Evolutionary conservation across 2,797 vertebrate species (phyloP), one percentile per base, ranked within the genome.

Genomic region (Chelonia mydas): DNA sequence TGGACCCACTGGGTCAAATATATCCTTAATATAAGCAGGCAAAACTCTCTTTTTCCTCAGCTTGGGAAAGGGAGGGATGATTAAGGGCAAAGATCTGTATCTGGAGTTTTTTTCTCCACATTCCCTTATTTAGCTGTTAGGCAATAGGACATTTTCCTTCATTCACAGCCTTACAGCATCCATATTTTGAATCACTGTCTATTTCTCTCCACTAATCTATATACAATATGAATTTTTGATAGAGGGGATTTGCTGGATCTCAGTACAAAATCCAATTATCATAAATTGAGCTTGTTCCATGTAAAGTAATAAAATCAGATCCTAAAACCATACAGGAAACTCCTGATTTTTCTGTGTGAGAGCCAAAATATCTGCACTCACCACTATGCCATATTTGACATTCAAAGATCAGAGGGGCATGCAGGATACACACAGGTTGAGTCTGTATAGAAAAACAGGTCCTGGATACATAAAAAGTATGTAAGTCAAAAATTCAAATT

Each of bases 401-500:
- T 51, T 16, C 9, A 68, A 37, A 21, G 9, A 68, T 68, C 16
- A 21, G 49, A 1, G 17, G 57, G 31, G 72, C 23, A 51, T 2
- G 80, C 53, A 80, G 41, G 47, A 33, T 61, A 89, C 10, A 76
- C 11, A 72, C 51, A 1, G 55, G 19, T n/a, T 65, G 25, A 45
- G 51, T 59, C 57, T 68, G 7, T 11, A 17, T 76, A 54, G 41
- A 82, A 86, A 92, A 80, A 84, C 27, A 76, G 86, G 53, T 47
- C 77, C 65, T 10, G 54, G 47, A 47, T 21, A 50, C 1, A 28
- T 74, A 85, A 80, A 51, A 28, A 16, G 68, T 79, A 50, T 21
- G 65, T 15, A 84, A 77, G 51, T 94, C 95, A 94, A 94, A 96
- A 92, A 74, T 85, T 82, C n/a, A 21, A 33, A 2, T 72, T 50